These are phyloP conservation scores for Solenopsis invicta DNA, from an alignment of 1,140 invertebrate species.

Conservation along the genomic window DNA sequence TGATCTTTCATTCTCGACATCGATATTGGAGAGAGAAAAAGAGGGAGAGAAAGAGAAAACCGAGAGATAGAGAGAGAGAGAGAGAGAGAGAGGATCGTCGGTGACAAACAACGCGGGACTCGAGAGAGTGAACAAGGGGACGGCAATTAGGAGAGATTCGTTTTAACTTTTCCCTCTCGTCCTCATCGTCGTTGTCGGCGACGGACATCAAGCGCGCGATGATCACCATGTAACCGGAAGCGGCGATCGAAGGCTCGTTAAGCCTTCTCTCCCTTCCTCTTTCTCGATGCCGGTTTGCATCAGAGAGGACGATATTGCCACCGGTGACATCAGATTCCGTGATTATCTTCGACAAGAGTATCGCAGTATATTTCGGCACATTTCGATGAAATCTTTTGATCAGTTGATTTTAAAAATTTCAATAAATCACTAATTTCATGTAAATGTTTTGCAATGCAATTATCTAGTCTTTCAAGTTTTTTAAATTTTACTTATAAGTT, in stretches of 20 bases:
- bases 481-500: not conserved
- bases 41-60: conserved; percentile 17
- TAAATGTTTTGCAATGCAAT: not conserved
- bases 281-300: conserved; percentile 3
- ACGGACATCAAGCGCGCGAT: conserved; percentile 46
- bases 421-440: not conserved
- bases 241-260: conserved; percentile 62
- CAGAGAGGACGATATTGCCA: conserved; percentile 27
- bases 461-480: not conserved
- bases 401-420: not conserved
- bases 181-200: conserved; percentile 22
- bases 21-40: conserved; percentile 39
- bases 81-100: conserved; percentile 46
- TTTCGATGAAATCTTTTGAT: not conserved
- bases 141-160: conserved; percentile 64
- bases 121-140: conserved; percentile 50
- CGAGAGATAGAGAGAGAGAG: conserved; percentile 23
- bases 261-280: conserved; percentile 23
- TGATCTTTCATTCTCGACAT: conserved; percentile 60
- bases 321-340: conserved; percentile 3
- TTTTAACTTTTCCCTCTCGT: conserved; percentile 62
- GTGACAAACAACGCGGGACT: conserved; percentile 68
- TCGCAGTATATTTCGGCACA: not conserved
- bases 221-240: conserved; percentile 63
- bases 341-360: conserved; percentile 26